phyloP scores from a whole-genome alignment of 2,797 vertebrate species.

The Serranus cabrilla region DNA sequence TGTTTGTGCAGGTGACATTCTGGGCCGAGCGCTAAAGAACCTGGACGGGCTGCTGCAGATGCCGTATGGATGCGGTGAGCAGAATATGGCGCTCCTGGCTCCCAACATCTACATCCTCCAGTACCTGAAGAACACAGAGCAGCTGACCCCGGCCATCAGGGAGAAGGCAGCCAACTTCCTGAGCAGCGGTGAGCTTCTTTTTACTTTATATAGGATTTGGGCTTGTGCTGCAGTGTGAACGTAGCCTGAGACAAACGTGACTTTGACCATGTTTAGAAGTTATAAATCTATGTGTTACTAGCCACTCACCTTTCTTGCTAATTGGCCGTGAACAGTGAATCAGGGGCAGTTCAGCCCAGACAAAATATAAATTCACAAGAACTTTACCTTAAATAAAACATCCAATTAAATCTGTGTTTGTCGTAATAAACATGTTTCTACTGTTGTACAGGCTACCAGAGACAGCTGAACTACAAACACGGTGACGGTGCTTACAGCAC shows the following conservation, averaged over 20 bases:
- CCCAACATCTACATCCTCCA: conserved; percentile 87
- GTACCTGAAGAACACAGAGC: conserved; percentile 85
- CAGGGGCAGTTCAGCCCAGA: too few relatives aligned
- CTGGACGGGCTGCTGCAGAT: conserved; percentile 84
- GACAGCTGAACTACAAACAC: conserved; percentile 86
- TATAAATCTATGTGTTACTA: too few relatives aligned
- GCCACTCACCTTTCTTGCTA: too few relatives aligned
- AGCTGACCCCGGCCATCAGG: conserved; percentile 77
- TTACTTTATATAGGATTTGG: too few relatives aligned
- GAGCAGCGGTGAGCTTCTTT: conserved; percentile 79
- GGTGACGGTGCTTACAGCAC: conserved; percentile 83
- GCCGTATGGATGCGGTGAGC: conserved; percentile 89
- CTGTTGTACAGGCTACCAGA: conserved; percentile 86
- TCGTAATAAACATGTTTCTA: fast-evolving
- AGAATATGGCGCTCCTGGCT: conserved; percentile 87
- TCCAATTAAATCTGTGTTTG: neutral
- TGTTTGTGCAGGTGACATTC: conserved; percentile 84
- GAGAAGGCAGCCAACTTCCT: conserved; percentile 78
- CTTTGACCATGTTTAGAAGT: too few relatives aligned
- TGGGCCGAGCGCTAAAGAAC: conserved; percentile 86
- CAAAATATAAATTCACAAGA: too few relatives aligned
- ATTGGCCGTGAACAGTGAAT: too few relatives aligned
- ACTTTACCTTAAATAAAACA: too few relatives aligned
- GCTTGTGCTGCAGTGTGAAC: too few relatives aligned
- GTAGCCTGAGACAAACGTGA: too few relatives aligned